Conservation (phyloP, 2,113 vertebrate species). For the Patagioenas fasciata region DNA sequence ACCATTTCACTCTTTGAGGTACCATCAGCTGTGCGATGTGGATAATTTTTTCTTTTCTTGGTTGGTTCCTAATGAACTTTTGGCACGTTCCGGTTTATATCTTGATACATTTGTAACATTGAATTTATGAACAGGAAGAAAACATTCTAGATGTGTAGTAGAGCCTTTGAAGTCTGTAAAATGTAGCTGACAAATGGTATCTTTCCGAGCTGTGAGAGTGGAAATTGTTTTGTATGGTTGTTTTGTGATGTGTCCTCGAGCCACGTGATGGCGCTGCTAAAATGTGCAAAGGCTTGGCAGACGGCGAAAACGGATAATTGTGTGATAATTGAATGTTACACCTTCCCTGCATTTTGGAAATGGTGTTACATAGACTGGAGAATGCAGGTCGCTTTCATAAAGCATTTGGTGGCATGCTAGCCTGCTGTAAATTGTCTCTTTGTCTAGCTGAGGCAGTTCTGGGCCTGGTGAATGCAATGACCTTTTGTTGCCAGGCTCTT, state of each 20-base stretch:
- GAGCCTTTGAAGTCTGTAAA: not conserved
- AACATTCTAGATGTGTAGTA: not conserved
- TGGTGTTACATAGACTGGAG: not conserved
- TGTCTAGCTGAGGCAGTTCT: not conserved
- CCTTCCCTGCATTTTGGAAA: not conserved
- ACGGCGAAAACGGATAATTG: too few species aligned
- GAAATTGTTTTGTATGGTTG: rapidly evolving
- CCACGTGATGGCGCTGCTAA: constrained; percentile 32
- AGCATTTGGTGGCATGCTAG: not conserved
- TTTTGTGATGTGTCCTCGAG: not conserved
- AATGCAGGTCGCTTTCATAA: not conserved
- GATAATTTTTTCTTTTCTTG: not conserved
- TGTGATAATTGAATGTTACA: not conserved
- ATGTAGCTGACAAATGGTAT: rapidly evolving
- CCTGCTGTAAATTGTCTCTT: not conserved
- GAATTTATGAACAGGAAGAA: not conserved
- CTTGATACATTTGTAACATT: not conserved
- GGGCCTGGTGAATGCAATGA: not conserved
- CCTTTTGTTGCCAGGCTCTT: not conserved
- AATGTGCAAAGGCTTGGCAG: not conserved
- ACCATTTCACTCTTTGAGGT: not conserved
- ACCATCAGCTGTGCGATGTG: not conserved
- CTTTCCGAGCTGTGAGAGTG: not conserved
- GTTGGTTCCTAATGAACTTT: not conserved
- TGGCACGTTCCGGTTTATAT: not conserved